Conservation (phyloP, 53 echinoderm and acorn worm species). For the Stichopus horrens region DNA sequence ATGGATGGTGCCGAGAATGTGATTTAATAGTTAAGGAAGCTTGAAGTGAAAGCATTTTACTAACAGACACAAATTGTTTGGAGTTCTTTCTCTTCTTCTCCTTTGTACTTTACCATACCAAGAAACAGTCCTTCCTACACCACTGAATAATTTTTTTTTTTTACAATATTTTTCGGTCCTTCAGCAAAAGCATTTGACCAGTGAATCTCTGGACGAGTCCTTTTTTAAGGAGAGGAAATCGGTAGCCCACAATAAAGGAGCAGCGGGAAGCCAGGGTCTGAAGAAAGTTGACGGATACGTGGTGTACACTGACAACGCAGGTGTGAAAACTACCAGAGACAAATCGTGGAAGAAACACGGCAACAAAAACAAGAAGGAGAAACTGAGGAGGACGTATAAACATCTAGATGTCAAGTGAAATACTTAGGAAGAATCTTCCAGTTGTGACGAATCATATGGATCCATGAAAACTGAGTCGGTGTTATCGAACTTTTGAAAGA, state of each 20-base stretch:
- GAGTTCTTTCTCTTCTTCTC: too few relatives aligned
- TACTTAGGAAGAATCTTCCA: neutral
- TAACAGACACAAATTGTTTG: too few relatives aligned
- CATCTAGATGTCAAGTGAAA: slow-evolving; percentile 77
- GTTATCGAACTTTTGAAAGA: too few relatives aligned
- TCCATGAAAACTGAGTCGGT: too few relatives aligned
- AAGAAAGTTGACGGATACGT: slow-evolving; percentile 26
- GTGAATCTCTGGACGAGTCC: slow-evolving; percentile 71
- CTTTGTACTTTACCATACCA: too few relatives aligned
- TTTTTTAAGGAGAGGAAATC: slow-evolving; percentile 68
- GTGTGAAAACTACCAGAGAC: slow-evolving; percentile 26
- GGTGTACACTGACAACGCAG: neutral
- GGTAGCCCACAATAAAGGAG: slow-evolving; percentile 66
- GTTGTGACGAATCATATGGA: neutral
- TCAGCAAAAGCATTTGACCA: slow-evolving; percentile 70
- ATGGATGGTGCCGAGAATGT: too few relatives aligned
- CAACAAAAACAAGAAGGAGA: slow-evolving; percentile 84
- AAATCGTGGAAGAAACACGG: slow-evolving; percentile 98
- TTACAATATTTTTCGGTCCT: too few relatives aligned
- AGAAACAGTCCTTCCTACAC: too few relatives aligned
- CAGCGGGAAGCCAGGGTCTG: slow-evolving; percentile 48
- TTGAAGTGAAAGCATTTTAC: too few relatives aligned
- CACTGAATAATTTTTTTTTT: too few relatives aligned
- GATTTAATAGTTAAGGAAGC: too few relatives aligned
- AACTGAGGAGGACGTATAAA: slow-evolving; percentile 74